Conservation (phyloP, 30 jellyfish, hydroid and myxozoan species). For the Turritopsis rubra region DNA sequence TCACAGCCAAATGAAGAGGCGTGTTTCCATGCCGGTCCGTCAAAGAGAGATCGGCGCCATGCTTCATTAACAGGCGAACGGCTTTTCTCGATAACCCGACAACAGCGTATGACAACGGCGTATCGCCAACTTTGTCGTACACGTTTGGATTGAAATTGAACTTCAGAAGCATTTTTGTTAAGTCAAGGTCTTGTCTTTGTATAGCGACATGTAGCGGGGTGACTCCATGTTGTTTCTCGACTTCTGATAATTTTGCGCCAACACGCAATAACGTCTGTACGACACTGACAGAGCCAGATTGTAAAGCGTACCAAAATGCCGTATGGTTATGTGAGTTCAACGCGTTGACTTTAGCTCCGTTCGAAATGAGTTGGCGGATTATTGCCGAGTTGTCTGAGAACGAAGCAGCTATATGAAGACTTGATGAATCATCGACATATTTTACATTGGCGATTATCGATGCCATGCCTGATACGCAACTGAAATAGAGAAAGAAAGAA, state of each 20-base stretch:
- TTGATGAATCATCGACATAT: conserved; percentile 20
- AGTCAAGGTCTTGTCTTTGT: conserved; percentile 2
- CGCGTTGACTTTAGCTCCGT: conserved; percentile 8
- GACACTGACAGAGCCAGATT: not conserved
- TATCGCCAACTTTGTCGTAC: conserved; percentile 32
- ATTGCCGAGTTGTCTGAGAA: not conserved
- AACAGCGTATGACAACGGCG: conserved; percentile 20
- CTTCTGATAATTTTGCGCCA: conserved; percentile 15
- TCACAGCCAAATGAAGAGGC: conserved; percentile 4
- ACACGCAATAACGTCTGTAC: conserved; percentile 8
- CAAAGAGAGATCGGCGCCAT: not conserved
- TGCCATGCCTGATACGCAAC: conserved; percentile 26
- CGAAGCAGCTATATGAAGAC: conserved; percentile 28
- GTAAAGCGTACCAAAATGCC: conserved; percentile 19
- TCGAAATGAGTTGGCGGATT: conserved; percentile 25
- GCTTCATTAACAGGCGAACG: not conserved
- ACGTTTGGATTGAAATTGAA: conserved; percentile 6
- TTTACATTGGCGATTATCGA: not conserved
- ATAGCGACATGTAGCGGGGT: conserved; percentile 27
- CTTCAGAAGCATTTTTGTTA: not conserved
- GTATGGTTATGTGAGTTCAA: conserved; percentile 23
- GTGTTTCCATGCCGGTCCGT: conserved; percentile 12
- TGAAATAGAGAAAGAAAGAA: not conserved
- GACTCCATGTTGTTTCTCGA: conserved; percentile 14
- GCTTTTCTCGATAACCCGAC: not conserved